These are phyloP conservation scores for Rhingia campestris DNA, from an alignment of 2,888 invertebrate genomes.

Conservation along the genomic window DNA sequence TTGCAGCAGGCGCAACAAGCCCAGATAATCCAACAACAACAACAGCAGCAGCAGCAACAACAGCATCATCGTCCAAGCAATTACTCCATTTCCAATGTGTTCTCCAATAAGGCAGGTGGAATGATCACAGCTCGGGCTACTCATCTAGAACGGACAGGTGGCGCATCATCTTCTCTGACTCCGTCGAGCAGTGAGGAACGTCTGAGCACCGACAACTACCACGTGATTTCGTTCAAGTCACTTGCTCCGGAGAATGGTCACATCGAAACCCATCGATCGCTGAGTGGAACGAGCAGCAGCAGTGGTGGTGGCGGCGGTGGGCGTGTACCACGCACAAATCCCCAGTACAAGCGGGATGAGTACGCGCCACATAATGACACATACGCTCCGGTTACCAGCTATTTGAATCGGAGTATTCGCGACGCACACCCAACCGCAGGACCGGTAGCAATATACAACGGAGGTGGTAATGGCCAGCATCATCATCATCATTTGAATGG, in stretches of 20 bases:
- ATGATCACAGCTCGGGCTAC: slow-evolving; percentile 80
- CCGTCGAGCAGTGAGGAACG: slow-evolving; percentile 82
- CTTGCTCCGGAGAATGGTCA: slow-evolving; percentile 76
- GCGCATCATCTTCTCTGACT: slow-evolving; percentile 80
- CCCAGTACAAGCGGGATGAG: slow-evolving; percentile 82
- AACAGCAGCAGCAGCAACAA: slow-evolving; percentile 75
- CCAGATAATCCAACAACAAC: slow-evolving; percentile 71
- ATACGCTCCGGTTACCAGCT: slow-evolving; percentile 76
- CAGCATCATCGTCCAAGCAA: slow-evolving; percentile 65
- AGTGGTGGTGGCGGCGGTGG: slow-evolving; percentile 82
- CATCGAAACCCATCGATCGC: slow-evolving; percentile 80
- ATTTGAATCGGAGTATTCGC: slow-evolving; percentile 65
- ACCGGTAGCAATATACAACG: slow-evolving; percentile 76
- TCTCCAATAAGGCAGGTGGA: slow-evolving; percentile 75
- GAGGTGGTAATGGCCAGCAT: slow-evolving; percentile 57
- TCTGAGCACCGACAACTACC: slow-evolving; percentile 81
- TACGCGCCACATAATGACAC: slow-evolving; percentile 76
- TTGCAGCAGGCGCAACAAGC: slow-evolving; percentile 73
- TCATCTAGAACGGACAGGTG: slow-evolving; percentile 78
- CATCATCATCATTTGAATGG: slow-evolving; percentile 68
- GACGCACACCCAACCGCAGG: slow-evolving; percentile 67
- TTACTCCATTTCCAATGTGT: slow-evolving; percentile 61
- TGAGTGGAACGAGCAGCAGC: slow-evolving; percentile 83
- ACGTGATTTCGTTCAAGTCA: slow-evolving; percentile 69
- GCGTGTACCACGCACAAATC: slow-evolving; percentile 85